phyloP scores from a whole-genome alignment of 2,113 vertebrate species.

The Octodon degus region DNA sequence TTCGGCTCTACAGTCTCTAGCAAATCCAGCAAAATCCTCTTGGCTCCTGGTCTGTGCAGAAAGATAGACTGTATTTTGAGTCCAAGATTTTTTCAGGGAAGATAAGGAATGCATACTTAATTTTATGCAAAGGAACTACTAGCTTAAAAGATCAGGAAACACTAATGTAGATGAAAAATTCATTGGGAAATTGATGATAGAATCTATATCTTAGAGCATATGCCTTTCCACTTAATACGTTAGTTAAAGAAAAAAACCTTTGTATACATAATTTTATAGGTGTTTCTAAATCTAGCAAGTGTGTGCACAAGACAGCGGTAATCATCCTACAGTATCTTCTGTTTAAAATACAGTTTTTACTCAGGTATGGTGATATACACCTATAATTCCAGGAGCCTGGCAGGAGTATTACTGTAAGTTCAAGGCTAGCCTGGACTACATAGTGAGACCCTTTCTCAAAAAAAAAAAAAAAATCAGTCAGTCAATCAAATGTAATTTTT shows the following conservation, averaged over 20 bases:
- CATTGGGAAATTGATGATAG: background rate
- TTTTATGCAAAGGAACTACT: background rate
- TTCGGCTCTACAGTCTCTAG: background rate
- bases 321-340: background rate
- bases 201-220: background rate
- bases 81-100: background rate
- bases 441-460: background rate
- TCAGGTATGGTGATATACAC: background rate
- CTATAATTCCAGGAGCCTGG: background rate
- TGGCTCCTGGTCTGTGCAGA: background rate
- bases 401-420: background rate
- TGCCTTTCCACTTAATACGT: background rate
- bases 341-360: background rate
- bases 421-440: background rate
- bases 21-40: background rate
- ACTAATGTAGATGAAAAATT: background rate
- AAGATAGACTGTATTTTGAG: background rate
- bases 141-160: background rate
- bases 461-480: background rate
- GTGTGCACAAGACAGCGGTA: background rate
- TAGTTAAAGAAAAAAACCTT: constrained; percentile 13
- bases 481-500: background rate
- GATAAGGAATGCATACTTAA: background rate
- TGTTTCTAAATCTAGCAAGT: background rate
- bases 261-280: background rate